Base-by-base conservation (phyloP, 2,797 vertebrate genomes). In the Epinephelus awoara region DNA sequence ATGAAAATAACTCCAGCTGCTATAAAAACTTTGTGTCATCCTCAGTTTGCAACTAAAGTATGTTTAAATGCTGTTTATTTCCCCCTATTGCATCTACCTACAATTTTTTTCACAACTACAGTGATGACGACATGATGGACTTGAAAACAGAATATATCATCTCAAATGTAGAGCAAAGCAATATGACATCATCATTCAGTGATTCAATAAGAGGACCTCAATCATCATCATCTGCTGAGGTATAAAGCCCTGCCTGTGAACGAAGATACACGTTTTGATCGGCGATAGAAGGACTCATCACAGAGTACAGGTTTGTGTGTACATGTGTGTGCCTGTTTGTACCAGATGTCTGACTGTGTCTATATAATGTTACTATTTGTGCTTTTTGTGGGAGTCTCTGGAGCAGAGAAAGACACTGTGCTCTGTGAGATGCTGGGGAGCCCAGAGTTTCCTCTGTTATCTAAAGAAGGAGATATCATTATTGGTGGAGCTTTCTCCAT, bases 401-500 rank as follows among this genome's bases (percentile, higher is more conserved):
- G 72, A 77, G 84, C 85, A 69, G 73, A 78, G 40, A 90, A 88
- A 19, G 87, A 91, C 27, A 5, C 47, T 19, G 27, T 0, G 12
- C 50, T 74, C 23, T 96, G 95, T 82, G 69, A 88, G 59, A 90
- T 92, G 56, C 70, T 94, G 54, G 94, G 94, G 6, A 89, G 61
- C 3, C 86, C 90, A 44, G 91, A 93, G 55, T 82, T 84, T 50
- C 91, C 95, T 71, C 55, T 93, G 51, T 88, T 96, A 75, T 94
- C 90, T 49, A 92, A 93, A 79, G 83, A 91, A 14, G 95, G 95
- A 10, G 89, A 95, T 58, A 64, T 95, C 18, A 91, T 66, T 54
- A 93, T 96, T 72, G 95, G 95, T 76, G 95, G 92, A 67, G 90
- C 92, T 58, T 96, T 96, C 88, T 93, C 93, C 42, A 92, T 96